Conservation (phyloP, 1,140 invertebrate genomes). For the Brachystomella parvula region DNA sequence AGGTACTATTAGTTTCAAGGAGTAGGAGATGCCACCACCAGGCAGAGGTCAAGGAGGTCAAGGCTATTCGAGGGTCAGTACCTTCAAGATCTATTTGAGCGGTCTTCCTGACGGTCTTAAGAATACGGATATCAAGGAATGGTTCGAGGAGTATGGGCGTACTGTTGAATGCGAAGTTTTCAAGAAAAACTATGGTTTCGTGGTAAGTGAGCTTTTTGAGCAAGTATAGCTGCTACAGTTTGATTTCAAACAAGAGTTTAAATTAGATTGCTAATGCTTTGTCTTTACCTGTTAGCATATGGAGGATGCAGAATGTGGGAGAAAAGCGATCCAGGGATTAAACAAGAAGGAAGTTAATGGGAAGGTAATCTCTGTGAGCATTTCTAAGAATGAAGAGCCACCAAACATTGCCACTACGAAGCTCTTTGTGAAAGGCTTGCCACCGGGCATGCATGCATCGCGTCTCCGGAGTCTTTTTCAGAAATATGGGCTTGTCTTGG, state of each 20-base stretch:
- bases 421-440: slow-evolving; percentile 22
- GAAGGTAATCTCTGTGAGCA: slow-evolving; percentile 19
- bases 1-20: no score
- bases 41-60: no score
- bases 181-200: slow-evolving; percentile 49
- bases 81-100: slow-evolving; percentile 48
- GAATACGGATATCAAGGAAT: slow-evolving; percentile 43
- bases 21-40: no score
- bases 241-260: not conserved
- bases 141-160: slow-evolving; percentile 49
- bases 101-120: slow-evolving; percentile 46
- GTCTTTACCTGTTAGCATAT: slow-evolving; percentile 28
- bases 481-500: slow-evolving; percentile 30
- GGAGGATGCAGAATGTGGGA: slow-evolving; percentile 26
- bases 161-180: slow-evolving; percentile 51
- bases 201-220: slow-evolving; percentile 41
- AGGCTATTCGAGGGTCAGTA: slow-evolving; percentile 21
- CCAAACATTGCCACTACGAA: slow-evolving; percentile 25
- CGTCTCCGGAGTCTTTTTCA: slow-evolving; percentile 27
- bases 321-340: slow-evolving; percentile 20
- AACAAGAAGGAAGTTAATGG: slow-evolving; percentile 21
- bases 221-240: not conserved
- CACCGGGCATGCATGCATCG: slow-evolving; percentile 5
- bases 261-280: not conserved
- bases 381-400: slow-evolving; percentile 13